Evolutionary conservation across 2,888 invertebrate species (phyloP).

Genomic region (Volucella inflata): DNA sequence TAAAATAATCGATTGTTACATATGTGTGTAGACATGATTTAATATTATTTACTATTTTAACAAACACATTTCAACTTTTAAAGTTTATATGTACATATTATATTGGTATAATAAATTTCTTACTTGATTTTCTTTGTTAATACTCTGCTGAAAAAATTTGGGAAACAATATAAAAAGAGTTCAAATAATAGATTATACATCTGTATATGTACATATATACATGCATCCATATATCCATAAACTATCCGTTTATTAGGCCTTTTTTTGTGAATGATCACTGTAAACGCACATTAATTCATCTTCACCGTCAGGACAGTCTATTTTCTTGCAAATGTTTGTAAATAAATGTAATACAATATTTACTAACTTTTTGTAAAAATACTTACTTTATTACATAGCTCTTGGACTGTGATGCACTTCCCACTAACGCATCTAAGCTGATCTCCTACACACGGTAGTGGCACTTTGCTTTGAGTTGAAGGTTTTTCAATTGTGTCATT

Average conservation of each 20-base stretch:
- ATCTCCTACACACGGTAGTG: conserved; percentile 83
- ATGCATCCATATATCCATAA: too few species aligned
- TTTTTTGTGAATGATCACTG: conserved; percentile 78
- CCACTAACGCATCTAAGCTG: conserved; percentile 87
- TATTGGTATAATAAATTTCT: too few species aligned
- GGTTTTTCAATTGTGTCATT: conserved; percentile 43
- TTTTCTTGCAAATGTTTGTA: conserved; percentile 76
- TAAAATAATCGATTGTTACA: too few species aligned
- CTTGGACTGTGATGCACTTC: conserved; percentile 86
- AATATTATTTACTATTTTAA: too few species aligned
- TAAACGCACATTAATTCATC: conserved; percentile 87
- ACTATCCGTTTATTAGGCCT: conserved; percentile 5
- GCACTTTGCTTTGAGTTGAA: conserved; percentile 5
- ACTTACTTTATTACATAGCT: conserved; percentile 86
- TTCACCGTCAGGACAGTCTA: conserved; percentile 87
- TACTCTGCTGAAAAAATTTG: too few species aligned
- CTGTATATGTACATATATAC: too few species aligned
- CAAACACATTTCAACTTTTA: too few species aligned
- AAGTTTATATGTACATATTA: too few species aligned
- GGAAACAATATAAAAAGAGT: too few species aligned
- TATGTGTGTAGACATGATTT: too few species aligned
- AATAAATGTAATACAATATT: conserved; percentile 3
- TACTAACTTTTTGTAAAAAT: conserved; percentile 12
- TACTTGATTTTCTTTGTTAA: too few species aligned
- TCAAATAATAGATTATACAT: too few species aligned